Evolutionary conservation across 2,113 vertebrate genomes (phyloP).

Genomic region (Lagopus muta): DNA sequence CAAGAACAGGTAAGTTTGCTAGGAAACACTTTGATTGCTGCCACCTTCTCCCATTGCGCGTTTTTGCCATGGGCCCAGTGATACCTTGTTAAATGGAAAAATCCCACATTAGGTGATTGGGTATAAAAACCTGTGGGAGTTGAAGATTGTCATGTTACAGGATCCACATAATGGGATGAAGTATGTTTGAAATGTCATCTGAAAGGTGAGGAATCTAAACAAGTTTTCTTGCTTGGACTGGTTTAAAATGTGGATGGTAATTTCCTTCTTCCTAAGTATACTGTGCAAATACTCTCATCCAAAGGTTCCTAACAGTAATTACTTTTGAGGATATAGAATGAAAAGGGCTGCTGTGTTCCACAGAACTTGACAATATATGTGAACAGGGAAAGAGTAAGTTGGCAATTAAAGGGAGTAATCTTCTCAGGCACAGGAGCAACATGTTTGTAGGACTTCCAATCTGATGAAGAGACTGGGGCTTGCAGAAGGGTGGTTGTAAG

Average conservation of each 20-base stretch:
- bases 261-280: background rate
- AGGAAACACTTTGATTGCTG: background rate
- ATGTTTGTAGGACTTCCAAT: background rate
- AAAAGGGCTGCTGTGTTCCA: background rate
- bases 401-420: background rate
- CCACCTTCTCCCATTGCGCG: background rate
- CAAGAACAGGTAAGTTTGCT: slow-evolving; percentile 91
- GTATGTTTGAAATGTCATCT: background rate
- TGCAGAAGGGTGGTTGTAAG: background rate
- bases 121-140: background rate
- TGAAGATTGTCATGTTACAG: background rate
- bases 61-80: background rate
- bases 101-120: background rate
- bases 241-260: background rate
- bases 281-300: background rate
- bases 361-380: background rate
- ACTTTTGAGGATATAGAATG: background rate
- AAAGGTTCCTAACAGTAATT: background rate
- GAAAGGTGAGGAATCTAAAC: slow-evolving; percentile 7
- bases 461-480: background rate
- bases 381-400: background rate
- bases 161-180: background rate
- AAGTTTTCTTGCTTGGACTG: background rate
- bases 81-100: background rate
- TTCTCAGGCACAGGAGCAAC: background rate